Base-by-base conservation (phyloP, 2,113 vertebrate species). In the Abramis brama region DNA sequence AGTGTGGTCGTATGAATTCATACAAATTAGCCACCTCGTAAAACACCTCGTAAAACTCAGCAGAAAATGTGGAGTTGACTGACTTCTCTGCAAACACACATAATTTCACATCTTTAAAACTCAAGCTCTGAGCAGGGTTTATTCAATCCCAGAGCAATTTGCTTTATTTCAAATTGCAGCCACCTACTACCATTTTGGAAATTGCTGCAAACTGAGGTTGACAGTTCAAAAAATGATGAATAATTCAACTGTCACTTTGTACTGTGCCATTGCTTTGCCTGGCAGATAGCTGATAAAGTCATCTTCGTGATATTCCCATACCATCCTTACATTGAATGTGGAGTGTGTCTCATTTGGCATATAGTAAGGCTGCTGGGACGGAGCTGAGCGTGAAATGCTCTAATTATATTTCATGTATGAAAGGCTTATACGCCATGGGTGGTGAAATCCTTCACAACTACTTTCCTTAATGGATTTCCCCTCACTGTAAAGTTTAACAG, bases 401-500 rank as follows among this genome's bases (percentile, higher is more conserved):
- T 43, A 36, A 81, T 81, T 45, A 64, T 25, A 47, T 47, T 81
- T 64, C 43, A 25, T 43, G 59, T 81, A 64, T 81, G 59, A 81
- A 64, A n/a, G 59, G 59, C n/a, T 80, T 80, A 80, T 80, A 21
- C 59, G 21, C 39, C 39, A 66, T 27, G 59, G 59, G 59, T 12
- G 78, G 59, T 66, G 59, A 66, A 66, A 47, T 47, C n/a, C 39
- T 80, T 80, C 57, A 47, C 78, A 80, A 11, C 5, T 25, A 9
- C 78, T 45, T 80, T 80, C 23, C 7, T 43, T 80, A 80, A 66
- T 81, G 25, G 59, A 66, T 81, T 81, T 81, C n/a, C 5, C 30
- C 19, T 59, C 52, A 59, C 52, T 79, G 52, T 64, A 45, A 43
- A 64, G 59, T 64, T 64, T 47, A 64, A 47, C 79, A 80, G 39